Evolutionary conservation across 2,888 invertebrate genomes (phyloP).

Genomic region (Dyspetes luteomarginatus): DNA sequence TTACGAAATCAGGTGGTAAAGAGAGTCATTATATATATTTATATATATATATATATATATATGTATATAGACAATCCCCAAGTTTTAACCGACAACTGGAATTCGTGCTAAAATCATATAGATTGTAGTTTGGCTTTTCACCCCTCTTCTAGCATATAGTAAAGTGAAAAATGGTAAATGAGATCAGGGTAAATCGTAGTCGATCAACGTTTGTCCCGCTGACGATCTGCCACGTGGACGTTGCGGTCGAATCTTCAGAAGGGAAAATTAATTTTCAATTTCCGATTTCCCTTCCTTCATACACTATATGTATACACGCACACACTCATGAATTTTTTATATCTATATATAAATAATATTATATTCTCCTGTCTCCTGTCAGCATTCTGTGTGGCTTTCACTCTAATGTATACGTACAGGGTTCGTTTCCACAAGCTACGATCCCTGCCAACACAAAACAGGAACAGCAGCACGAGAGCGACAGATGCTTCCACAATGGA

Average conservation of each 20-base stretch:
- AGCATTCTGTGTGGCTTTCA: slow-evolving; percentile 66
- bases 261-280: slow-evolving; percentile 74
- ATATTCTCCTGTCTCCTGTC: slow-evolving; percentile 55
- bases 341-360: slow-evolving; percentile 28
- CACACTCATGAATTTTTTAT: background rate
- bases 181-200: background rate
- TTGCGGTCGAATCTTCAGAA: slow-evolving; percentile 31
- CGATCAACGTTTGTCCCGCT: slow-evolving; percentile 7
- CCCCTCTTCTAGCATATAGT: background rate
- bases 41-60: too few relatives aligned
- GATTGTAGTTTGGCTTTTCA: background rate
- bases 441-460: slow-evolving; percentile 27
- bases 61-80: too few relatives aligned
- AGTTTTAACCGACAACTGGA: background rate
- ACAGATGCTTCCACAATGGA: slow-evolving; percentile 77
- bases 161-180: slow-evolving; percentile 25
- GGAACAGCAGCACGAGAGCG: slow-evolving; percentile 61
- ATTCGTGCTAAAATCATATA: background rate
- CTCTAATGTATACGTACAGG: slow-evolving; percentile 32
- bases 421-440: slow-evolving; percentile 39
- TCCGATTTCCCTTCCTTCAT: slow-evolving; percentile 72
- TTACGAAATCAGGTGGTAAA: too few relatives aligned
- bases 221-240: background rate
- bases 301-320: slow-evolving; percentile 6
- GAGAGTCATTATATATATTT: too few relatives aligned